phyloP scores from a whole-genome alignment of 2,113 vertebrate genomes.

The Notothenia coriiceps region DNA sequence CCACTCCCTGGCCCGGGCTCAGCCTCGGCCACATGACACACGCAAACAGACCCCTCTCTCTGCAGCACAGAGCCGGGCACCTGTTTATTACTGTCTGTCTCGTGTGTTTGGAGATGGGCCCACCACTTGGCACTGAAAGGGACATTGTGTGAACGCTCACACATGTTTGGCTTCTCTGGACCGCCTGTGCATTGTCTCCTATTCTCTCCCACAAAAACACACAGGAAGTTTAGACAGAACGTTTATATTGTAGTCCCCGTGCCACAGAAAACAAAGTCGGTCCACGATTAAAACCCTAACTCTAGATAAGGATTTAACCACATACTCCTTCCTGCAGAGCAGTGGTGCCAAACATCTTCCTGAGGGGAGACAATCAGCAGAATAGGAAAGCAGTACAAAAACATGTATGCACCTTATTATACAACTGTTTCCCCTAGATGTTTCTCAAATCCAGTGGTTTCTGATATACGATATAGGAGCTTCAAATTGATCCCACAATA shows the following conservation, averaged over 20 bases:
- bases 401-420: neutral
- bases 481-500: neutral
- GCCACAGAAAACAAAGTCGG: conserved; percentile 11
- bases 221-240: neutral
- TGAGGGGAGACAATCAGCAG: neutral
- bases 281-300: conserved; percentile 25
- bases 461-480: neutral
- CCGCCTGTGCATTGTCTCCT: conserved; percentile 20
- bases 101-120: conserved; percentile 49
- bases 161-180: conserved; percentile 39
- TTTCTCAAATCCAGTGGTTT: conserved; percentile 1
- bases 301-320: conserved; percentile 21
- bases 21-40: conserved; percentile 78
- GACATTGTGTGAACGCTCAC: conserved; percentile 51
- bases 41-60: conserved; percentile 63
- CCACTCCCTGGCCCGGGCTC: conserved; percentile 71
- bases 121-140: conserved; percentile 47
- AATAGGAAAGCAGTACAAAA: neutral
- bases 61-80: conserved; percentile 63
- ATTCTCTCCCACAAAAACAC: conserved; percentile 7
- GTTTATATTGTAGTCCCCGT: neutral
- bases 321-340: neutral
- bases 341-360: neutral
- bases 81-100: conserved; percentile 74
- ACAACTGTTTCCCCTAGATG: too few species aligned